Evolutionary conservation across 1,140 invertebrate species (phyloP), one percentile per base, ranked within the genome.

Genomic region (Leguminivora glycinivorella): DNA sequence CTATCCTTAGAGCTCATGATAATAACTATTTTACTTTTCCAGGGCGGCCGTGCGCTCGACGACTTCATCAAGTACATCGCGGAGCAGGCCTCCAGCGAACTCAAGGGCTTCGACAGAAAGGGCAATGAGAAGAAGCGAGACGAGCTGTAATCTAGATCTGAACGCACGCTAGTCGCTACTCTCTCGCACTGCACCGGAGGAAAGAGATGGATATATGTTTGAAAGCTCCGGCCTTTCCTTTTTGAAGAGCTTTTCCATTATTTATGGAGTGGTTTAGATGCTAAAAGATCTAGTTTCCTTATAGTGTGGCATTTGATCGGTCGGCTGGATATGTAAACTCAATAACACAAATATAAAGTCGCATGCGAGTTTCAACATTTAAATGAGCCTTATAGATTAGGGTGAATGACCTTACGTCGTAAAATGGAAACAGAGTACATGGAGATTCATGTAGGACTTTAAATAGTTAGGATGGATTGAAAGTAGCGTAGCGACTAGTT

Each of bases 1-100:
- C n/a, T n/a, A n/a, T n/a, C n/a, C n/a, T 29, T 29, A 29, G 26
- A 38, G 10, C 34, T 38, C 14, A 38, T 38, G 10, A 38, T 14
- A 38, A 38, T 2, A 34, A 34, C 63, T 70, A 34, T 47, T 22
- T 19, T 63, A 56, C 56, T 60, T 24, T 71, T 93, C 0, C 88
- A 96, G 93, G 97, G 98, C 84, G 98, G 98, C 7, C 96, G 99
- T 72, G 97, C 98, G 78, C 89, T 99, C 0, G 95, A 99, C 68
- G 98, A 99, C 83, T 99, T 99, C 88, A 86, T 99, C 58, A 98
- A 98, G 84, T 99, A 98, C 91, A 96, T 99, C 81, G 96, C 98
- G 31, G 96, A 98, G 87, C 96, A 99, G 76, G 94, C 98, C 0
- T 97, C 97, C 29, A 93, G 95, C 69, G 97, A 97, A 83, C 94